These are phyloP conservation scores for Andricus grossulariae DNA, from an alignment of 1,140 invertebrate genomes.

Conservation along the genomic window DNA sequence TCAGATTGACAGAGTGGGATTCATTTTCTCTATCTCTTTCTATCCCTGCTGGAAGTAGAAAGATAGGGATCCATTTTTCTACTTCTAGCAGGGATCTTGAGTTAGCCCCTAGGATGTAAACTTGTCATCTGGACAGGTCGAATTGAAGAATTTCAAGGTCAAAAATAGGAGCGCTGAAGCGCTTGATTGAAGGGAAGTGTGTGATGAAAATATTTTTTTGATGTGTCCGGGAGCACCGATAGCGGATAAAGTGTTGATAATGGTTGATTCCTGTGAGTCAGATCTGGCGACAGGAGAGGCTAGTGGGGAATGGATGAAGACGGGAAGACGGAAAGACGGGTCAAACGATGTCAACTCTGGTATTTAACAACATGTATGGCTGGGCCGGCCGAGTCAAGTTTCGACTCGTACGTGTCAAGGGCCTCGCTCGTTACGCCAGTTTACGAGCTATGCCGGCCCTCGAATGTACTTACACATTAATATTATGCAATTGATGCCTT, in stretches of 20 bases:
- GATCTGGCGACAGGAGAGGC: slow-evolving; percentile 37
- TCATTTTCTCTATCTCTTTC: too few species aligned
- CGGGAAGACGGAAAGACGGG: slow-evolving; percentile 64
- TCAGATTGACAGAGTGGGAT: too few species aligned
- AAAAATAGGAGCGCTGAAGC: too few species aligned
- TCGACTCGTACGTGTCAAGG: slow-evolving; percentile 64
- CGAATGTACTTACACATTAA: slow-evolving; percentile 43
- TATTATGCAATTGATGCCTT: slow-evolving; percentile 34
- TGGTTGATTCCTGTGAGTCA: slow-evolving; percentile 48
- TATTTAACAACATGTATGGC: slow-evolving; percentile 68
- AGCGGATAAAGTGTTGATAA: slow-evolving; percentile 14
- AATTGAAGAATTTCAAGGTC: too few species aligned
- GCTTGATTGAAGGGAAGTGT: too few species aligned
- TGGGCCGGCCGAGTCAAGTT: slow-evolving; percentile 53
- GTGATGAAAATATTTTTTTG: slow-evolving; percentile 9
- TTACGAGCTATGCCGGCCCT: slow-evolving; percentile 61
- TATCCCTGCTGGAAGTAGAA: too few species aligned
- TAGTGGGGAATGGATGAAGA: slow-evolving; percentile 28
- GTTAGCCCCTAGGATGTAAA: too few species aligned
- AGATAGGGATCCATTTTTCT: too few species aligned
- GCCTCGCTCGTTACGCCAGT: slow-evolving; percentile 55
- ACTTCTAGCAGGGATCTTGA: too few species aligned
- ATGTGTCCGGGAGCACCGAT: slow-evolving; percentile 6
- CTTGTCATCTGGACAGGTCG: too few species aligned
- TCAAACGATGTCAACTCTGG: slow-evolving; percentile 71